These are phyloP conservation scores for Trilocha varians DNA, from an alignment of 2,888 invertebrate genomes.

Conservation along the genomic window DNA sequence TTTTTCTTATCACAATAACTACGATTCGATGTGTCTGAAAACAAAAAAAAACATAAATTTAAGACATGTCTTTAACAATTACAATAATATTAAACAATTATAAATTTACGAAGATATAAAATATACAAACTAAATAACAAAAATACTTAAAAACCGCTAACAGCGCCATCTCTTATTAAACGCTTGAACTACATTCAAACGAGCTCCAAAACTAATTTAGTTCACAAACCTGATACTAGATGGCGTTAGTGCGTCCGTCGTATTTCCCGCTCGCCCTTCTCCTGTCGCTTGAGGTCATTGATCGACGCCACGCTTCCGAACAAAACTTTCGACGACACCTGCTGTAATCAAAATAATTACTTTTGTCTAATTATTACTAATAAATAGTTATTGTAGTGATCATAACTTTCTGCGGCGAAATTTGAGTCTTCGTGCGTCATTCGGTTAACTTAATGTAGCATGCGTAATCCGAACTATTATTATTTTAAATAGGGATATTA, in stretches of 20 bases:
- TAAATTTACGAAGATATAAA: not conserved
- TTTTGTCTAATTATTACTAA: not conserved
- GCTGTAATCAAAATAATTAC: slow-evolving; percentile 37
- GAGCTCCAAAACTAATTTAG: not conserved
- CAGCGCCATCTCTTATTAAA: slow-evolving; percentile 18
- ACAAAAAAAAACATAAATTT: slow-evolving; percentile 9
- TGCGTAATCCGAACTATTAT: no score
- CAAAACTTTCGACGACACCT: slow-evolving; percentile 82
- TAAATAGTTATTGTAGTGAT: not conserved
- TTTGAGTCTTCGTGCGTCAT: no score
- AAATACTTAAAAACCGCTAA: not conserved
- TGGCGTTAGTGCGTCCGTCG: slow-evolving; percentile 70
- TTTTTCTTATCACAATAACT: slow-evolving; percentile 45
- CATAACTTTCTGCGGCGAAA: no score
- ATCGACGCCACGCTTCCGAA: slow-evolving; percentile 82
- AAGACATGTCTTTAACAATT: not conserved
- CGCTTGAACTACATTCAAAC: slow-evolving; percentile 5
- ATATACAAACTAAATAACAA: not conserved
- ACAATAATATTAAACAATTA: slow-evolving; percentile 21
- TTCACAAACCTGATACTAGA: slow-evolving; percentile 32
- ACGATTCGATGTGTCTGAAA: slow-evolving; percentile 40
- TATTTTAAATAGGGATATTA: no score
- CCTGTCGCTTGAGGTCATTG: slow-evolving; percentile 81
- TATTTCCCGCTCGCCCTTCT: slow-evolving; percentile 77
- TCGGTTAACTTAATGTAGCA: no score